A percentile compares a stretch with the other conserved stretches of the same genome.
These are phyloP conservation scores for Azemiops feae DNA, from an alignment of 2,113 vertebrate genomes.

Conservation along the genomic window DNA sequence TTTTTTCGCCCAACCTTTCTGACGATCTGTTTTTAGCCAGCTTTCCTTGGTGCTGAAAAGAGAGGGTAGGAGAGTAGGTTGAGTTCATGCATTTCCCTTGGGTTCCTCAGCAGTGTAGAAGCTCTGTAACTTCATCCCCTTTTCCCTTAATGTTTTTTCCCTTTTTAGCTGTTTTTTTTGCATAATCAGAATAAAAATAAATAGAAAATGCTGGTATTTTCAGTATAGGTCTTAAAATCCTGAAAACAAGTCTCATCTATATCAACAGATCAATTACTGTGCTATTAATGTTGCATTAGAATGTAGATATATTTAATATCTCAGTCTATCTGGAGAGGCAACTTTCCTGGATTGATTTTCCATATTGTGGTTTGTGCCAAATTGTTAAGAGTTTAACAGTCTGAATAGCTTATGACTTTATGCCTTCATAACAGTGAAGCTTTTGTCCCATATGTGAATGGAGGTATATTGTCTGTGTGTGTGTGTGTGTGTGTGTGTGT, in stretches of 20 bases:
- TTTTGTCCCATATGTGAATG: neutral
- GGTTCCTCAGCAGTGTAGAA: neutral
- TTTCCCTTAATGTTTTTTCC: too few relatives aligned
- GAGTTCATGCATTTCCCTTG: neutral
- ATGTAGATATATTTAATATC: neutral
- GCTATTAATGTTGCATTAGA: neutral
- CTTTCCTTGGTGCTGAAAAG: slow-evolving; percentile 20
- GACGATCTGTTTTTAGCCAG: neutral
- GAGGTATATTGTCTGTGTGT: neutral
- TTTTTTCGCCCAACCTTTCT: neutral
- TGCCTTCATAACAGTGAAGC: neutral
- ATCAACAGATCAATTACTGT: neutral
- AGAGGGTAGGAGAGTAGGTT: too few relatives aligned
- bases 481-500: neutral
- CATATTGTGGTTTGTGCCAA: neutral
- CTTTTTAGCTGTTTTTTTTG: neutral
- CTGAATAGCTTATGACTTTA: neutral
- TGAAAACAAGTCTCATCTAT: neutral
- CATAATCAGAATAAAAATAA: neutral
- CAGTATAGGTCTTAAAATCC: neutral
- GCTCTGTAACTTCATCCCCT: neutral
- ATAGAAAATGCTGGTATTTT: neutral
- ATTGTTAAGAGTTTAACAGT: neutral
- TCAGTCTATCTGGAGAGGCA: neutral
- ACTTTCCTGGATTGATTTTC: neutral